Base-by-base conservation (phyloP, 1,140 invertebrate species). In the Brachionus sp. region DNA sequence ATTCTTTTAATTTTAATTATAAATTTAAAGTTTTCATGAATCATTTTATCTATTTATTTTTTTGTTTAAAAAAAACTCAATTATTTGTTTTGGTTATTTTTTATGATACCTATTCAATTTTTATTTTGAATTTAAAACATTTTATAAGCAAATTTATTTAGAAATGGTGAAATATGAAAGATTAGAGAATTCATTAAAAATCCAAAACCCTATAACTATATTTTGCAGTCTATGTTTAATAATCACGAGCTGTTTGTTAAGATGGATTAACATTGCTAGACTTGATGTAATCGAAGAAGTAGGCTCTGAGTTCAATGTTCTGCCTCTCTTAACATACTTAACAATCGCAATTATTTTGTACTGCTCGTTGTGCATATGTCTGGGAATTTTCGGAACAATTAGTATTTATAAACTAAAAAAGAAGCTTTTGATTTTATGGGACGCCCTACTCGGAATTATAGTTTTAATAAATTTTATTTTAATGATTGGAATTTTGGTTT, bases 141-240 rank as follows among this genome's bases (percentile, higher is more conserved):
- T 57, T 29, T 57, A 57, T 4, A 57, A 57, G 16, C 19, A 57
- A 57, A 57, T 57, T 57, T 19, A 57, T 9, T 9, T 19, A 57
- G 64, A 70, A 70, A 70, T 70, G 66, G 5, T 70, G 16, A 70
- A 70, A 70, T 70, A 70, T 70, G 66, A 70, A 70, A 70, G 33
- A 19, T 70, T 70, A 39, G 66, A 37, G n/a, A 39, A 9, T 39
- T 37, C 29, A 37, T 19, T 70, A 37, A 70, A 70, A 70, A 70
- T 70, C 16, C 66, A 70, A 70, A 70, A 33, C 33, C 9, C 16
- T 19, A 25, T 70, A 35, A 70, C 66, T 5, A 19, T 70, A 7
- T 16, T 33, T 19, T 19, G 37, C 4, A 39, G 66, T n/a, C 4
- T 70, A 70, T 70, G 66, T 70, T 70, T 70, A 70, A 70, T 70